phyloP scores from a whole-genome alignment of 2,888 invertebrate species.

The Carpatolechia fugitivella region DNA sequence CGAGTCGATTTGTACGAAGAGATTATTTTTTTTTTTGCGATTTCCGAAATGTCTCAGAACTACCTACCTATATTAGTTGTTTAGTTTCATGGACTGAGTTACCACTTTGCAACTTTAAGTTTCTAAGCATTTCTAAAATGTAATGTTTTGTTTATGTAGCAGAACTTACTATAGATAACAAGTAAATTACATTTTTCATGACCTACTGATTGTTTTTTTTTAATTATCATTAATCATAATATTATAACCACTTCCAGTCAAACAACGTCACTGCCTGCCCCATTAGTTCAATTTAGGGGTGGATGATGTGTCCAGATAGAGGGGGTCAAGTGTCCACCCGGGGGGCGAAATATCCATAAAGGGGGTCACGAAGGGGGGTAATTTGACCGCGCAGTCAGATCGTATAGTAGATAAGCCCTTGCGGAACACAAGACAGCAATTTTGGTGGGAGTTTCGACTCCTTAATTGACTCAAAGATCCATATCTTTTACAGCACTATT shows the following conservation, averaged over 20 bases:
- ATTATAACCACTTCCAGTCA: conserved; percentile 36
- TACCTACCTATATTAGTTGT: too few species aligned
- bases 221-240: too few species aligned
- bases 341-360: conserved; percentile 76
- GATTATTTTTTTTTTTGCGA: too few species aligned
- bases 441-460: conserved; percentile 68
- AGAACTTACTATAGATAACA: too few species aligned
- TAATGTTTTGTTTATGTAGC: too few species aligned
- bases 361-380: conserved; percentile 74
- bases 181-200: too few species aligned
- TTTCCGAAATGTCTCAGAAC: too few species aligned
- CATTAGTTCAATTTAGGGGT: conserved; percentile 75
- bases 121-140: too few species aligned
- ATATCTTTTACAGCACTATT: conserved; percentile 54
- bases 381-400: conserved; percentile 74
- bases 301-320: conserved; percentile 76
- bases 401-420: conserved; percentile 57
- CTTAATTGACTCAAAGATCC: conserved; percentile 74
- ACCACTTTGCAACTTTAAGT: too few species aligned
- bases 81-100: too few species aligned
- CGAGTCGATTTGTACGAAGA: too few species aligned
- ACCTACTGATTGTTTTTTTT: too few species aligned
- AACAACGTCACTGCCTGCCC: conserved; percentile 42
- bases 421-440: conserved; percentile 75
- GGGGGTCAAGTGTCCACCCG: conserved; percentile 76